Conservation (phyloP, 2,113 vertebrate species). For the Salvator merianae region DNA sequence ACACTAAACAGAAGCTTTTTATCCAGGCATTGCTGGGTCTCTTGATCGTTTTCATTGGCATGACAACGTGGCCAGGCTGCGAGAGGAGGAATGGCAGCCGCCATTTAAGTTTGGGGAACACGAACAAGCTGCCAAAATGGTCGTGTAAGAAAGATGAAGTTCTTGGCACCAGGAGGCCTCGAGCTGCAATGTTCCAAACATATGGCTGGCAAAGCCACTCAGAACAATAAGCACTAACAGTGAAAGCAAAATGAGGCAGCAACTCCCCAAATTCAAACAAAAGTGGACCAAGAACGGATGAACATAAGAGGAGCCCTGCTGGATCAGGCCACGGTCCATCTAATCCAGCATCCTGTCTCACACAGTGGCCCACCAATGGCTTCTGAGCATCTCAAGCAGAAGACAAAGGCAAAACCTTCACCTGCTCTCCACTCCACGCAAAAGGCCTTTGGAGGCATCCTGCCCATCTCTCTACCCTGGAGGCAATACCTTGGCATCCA, state of each 20-base stretch:
- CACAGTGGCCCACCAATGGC: no score
- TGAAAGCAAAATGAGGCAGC: background rate
- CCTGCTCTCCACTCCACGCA: no score
- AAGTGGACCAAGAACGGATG: background rate
- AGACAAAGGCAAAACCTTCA: no score
- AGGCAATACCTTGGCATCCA: no score
- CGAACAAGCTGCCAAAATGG: background rate
- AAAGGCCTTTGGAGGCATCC: no score
- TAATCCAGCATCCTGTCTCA: no score
- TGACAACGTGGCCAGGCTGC: background rate
- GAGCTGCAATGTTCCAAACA: background rate
- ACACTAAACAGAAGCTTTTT: slow-evolving; percentile 38
- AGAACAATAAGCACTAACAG: background rate
- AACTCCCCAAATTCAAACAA: no score
- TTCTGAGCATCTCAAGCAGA: no score
- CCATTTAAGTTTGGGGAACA: background rate
- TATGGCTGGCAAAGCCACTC: background rate
- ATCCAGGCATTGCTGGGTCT: slow-evolving; percentile 30
- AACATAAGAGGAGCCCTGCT: no score
- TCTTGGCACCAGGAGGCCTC: background rate
- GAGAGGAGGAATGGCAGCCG: background rate
- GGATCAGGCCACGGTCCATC: no score
- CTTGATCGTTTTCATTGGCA: slow-evolving; percentile 29
- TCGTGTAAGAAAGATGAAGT: background rate
- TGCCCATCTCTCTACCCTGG: no score